These are phyloP conservation scores for Brachionus sp. DNA, from an alignment of 1,140 invertebrate genomes.

Conservation along the genomic window DNA sequence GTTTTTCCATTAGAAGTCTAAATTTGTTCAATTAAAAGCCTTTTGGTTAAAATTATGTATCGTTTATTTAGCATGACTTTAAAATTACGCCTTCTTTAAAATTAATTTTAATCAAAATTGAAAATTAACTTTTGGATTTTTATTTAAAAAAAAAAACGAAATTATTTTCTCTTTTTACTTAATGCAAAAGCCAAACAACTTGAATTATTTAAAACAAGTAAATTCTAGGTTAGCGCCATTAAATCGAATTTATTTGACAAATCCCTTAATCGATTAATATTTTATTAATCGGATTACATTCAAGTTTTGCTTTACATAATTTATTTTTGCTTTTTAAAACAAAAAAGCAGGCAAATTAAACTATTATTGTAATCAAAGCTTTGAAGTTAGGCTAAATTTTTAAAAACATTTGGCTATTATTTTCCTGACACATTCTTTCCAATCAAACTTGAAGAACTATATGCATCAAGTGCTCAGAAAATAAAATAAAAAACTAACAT, in stretches of 20 bases:
- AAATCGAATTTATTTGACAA: neutral
- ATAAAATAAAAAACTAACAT: neutral
- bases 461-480: neutral
- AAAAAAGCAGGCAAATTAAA: neutral
- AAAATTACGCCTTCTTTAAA: neutral
- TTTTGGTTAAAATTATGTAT: neutral
- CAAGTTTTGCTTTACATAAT: neutral
- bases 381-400: neutral
- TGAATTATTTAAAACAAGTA: neutral
- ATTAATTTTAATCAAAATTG: neutral
- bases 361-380: too few species aligned
- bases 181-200: too few species aligned
- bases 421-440: neutral
- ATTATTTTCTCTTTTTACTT: too few species aligned
- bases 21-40: neutral
- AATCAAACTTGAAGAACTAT: neutral
- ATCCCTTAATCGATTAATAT: neutral
- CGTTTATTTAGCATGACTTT: neutral
- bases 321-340: neutral
- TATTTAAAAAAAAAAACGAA: too few species aligned
- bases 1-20: neutral
- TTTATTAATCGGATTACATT: neutral
- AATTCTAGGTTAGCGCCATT: neutral
- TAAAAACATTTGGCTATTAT: neutral
- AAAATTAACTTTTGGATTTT: neutral